phyloP scores from a whole-genome alignment of 1,140 invertebrate genomes.

The Apis dorsata region DNA sequence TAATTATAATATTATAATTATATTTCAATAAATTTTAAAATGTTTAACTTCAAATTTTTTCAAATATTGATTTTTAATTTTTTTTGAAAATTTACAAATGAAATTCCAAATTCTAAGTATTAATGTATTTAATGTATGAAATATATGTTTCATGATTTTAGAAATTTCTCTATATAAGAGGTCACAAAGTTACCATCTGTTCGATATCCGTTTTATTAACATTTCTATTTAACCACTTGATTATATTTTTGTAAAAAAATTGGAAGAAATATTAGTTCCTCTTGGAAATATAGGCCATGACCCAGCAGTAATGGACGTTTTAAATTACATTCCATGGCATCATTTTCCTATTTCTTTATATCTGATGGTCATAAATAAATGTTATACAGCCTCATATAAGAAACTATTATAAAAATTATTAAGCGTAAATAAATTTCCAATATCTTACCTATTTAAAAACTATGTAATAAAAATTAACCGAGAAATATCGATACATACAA shows the following conservation, averaged over 20 bases:
- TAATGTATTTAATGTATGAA: too few species aligned
- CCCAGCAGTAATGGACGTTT: background rate
- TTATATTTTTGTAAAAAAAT: background rate
- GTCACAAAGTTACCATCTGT: background rate
- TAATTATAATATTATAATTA: too few species aligned
- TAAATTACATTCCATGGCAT: background rate
- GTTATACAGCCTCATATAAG: too few species aligned
- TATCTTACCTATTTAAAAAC: too few species aligned
- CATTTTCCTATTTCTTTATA: background rate
- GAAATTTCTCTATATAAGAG: background rate
- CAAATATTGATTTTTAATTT: too few species aligned
- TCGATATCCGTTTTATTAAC: background rate
- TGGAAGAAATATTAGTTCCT: background rate
- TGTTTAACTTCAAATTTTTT: too few species aligned
- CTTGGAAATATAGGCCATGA: background rate
- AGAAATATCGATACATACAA: too few species aligned
- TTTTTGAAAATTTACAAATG: too few species aligned
- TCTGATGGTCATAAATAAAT: background rate
- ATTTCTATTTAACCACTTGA: background rate
- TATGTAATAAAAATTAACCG: background rate
- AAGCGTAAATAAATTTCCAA: background rate
- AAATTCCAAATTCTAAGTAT: too few species aligned
- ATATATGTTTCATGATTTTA: background rate
- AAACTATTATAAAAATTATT: too few species aligned
- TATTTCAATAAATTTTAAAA: too few species aligned